These are phyloP conservation scores for Prionailurus bengalensis DNA, from an alignment of 2,113 vertebrate genomes.

Conservation along the genomic window DNA sequence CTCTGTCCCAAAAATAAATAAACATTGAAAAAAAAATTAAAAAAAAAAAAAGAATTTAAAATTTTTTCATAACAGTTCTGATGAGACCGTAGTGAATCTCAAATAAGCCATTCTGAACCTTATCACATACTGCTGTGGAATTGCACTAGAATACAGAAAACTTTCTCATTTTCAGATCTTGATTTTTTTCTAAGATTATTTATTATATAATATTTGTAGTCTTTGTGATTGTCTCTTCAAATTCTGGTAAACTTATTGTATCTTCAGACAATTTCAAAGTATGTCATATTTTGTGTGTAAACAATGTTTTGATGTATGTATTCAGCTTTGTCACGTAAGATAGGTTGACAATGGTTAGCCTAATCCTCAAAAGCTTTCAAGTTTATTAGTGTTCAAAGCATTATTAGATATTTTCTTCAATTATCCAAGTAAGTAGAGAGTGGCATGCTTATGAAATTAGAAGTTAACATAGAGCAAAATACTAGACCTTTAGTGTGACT, in stretches of 20 bases:
- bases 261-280: background rate
- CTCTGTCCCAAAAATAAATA: no score
- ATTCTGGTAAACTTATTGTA: background rate
- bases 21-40: no score
- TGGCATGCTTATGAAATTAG: background rate
- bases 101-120: background rate
- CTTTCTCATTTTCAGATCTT: background rate
- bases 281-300: background rate
- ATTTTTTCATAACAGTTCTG: background rate
- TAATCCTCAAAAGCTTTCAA: background rate
- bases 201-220: background rate
- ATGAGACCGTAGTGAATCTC: background rate
- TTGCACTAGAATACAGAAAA: background rate
- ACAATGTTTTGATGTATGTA: background rate
- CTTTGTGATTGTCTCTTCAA: background rate
- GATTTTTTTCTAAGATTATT: constrained; percentile 10
- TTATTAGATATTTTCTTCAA: background rate
- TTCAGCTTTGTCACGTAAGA: background rate
- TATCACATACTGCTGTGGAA: background rate
- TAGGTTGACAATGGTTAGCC: background rate
- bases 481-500: background rate
- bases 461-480: background rate
- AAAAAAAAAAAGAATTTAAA: background rate
- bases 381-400: background rate
- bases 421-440: background rate